These are phyloP conservation scores for Campoletis sonorensis DNA, from an alignment of 1,140 invertebrate genomes.

Conservation along the genomic window DNA sequence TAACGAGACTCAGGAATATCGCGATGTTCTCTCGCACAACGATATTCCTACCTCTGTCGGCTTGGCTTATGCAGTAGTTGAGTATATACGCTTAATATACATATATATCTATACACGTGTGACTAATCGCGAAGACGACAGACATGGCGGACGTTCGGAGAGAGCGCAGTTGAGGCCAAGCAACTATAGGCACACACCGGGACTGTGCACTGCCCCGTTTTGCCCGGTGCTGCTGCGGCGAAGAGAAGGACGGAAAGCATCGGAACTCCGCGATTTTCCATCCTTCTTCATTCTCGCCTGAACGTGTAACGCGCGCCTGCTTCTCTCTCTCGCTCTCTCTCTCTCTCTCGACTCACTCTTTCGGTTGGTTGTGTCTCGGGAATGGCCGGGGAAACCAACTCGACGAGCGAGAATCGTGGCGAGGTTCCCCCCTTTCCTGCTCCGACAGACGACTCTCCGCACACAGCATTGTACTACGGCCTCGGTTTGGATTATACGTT, in stretches of 20 bases:
- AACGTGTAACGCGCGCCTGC: not conserved
- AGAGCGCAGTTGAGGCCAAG: slow-evolving; percentile 20
- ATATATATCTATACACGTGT: not conserved
- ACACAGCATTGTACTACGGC: slow-evolving; percentile 10
- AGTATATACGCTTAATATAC: not conserved
- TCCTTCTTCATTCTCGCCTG: slow-evolving; percentile 9
- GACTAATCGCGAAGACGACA: slow-evolving; percentile 33
- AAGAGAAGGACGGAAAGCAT: slow-evolving; percentile 40
- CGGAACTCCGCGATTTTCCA: slow-evolving; percentile 21
- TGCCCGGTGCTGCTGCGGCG: slow-evolving; percentile 20
- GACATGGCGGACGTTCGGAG: slow-evolving; percentile 31
- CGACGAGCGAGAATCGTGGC: slow-evolving; percentile 27
- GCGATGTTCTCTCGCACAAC: slow-evolving; percentile 22
- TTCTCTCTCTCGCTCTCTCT: too few species aligned
- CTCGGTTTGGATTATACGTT: slow-evolving; percentile 31
- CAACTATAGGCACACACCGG: slow-evolving; percentile 10
- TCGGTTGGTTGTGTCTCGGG: not conserved
- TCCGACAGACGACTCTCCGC: not conserved
- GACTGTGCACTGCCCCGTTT: slow-evolving; percentile 13
- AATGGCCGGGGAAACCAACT: slow-evolving; percentile 31
- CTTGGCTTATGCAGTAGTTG: not conserved
- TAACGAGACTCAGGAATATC: slow-evolving; percentile 34
- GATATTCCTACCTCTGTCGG: not conserved
- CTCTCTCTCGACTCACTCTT: not conserved
- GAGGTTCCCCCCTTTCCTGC: slow-evolving; percentile 13